Percentiles rank a stretch among this genome's conserved stretches.
Conservation (phyloP, 2,888 invertebrate genomes). For the Dynastes hyllus region DNA sequence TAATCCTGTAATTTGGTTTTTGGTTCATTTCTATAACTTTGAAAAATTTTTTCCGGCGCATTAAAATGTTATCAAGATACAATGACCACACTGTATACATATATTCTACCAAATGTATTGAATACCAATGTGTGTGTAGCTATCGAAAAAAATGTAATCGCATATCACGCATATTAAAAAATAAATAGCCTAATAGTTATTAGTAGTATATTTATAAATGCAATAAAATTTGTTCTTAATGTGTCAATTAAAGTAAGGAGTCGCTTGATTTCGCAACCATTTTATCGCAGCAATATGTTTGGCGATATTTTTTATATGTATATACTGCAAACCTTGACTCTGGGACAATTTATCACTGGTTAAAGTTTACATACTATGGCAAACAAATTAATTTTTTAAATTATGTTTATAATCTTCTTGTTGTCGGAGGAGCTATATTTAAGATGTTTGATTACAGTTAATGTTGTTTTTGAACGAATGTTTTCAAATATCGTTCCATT, state of each 20-base stretch:
- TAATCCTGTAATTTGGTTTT: no score
- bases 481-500: neutral
- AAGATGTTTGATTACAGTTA: neutral
- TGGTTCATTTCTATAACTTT: no score
- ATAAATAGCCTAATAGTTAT: slow-evolving; percentile 2
- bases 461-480: neutral
- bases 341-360: slow-evolving; percentile 1
- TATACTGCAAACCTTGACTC: slow-evolving; percentile 7
- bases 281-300: neutral
- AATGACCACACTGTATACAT: no score
- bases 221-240: slow-evolving; percentile 27
- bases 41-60: no score
- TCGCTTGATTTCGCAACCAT: neutral
- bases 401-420: neutral
- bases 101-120: no score
- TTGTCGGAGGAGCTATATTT: neutral
- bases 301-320: neutral
- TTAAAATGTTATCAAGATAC: no score
- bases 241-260: neutral
- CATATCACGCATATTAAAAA: neutral
- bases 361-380: neutral
- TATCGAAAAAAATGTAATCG: no score
- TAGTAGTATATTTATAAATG: neutral
- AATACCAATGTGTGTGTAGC: no score
- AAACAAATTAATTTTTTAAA: slow-evolving; percentile 1